Base-by-base conservation (phyloP, 2,797 vertebrate species). In the Serranus cabrilla region DNA sequence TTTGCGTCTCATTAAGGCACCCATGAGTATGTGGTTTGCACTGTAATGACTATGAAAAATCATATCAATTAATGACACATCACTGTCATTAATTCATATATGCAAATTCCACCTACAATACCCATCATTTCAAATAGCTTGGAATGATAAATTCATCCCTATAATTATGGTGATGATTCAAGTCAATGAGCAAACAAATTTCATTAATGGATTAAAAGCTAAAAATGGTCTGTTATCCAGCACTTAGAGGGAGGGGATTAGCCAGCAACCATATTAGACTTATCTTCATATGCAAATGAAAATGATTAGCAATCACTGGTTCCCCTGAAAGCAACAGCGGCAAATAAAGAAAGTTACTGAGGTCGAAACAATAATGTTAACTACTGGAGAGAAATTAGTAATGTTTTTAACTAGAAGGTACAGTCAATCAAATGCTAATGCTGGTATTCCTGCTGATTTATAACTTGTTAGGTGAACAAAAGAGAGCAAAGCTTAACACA, bases 131-230 rank as follows among this genome's bases (percentile, higher is more conserved):
- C 75, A 88, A 94, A 94, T 89, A 81, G 90, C 90, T 91, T 72
- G 76, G 93, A 95, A 94, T 94, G 93, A 95, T 94, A 93, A 93
- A 93, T 93, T 93, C 88, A 87, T 90, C 86, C 82, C 80, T 64
- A 88, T 95, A 94, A 95, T 94, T 95, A 95, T 71, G 89, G 89
- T 88, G 91, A 92, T 93, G 94, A 95, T 95, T 94, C 92, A 95
- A 94, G 91, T 94, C 94, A 94, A 91, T 94, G 93, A 94, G 92
- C 93, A 95, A 93, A 95, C 94, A 95, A 93, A 95, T 95, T 95
- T 93, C 94, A 95, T 95, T 95, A 95, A 94, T 93, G 92, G 92
- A 95, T 92, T 94, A 93, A 91, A 94, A 93, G 93, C 94, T 92
- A 94, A 94, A 95, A 95, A 93, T 92, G 86, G 91, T 91, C 89